A percentile compares a stretch with the other conserved stretches of the same genome.
Evolutionary conservation across 2,113 vertebrate genomes (phyloP).

Genomic region (Prolemur simus): DNA sequence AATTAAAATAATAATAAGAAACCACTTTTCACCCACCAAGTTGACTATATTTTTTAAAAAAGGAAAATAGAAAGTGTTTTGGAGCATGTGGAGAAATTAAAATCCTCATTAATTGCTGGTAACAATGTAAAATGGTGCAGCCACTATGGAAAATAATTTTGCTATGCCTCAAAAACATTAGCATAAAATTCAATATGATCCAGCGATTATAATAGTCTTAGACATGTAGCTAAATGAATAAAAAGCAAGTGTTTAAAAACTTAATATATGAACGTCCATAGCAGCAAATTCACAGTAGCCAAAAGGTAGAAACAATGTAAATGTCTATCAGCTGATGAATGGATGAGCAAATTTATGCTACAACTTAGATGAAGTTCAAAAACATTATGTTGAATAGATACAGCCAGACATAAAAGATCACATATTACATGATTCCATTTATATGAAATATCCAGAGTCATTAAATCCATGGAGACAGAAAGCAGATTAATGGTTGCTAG

Average conservation of each 20-base stretch:
- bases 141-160: not conserved
- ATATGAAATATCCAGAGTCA: not conserved
- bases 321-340: not conserved
- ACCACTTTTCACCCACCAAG: not conserved
- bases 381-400: not conserved
- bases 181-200: not conserved
- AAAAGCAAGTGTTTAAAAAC: not conserved
- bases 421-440: not conserved
- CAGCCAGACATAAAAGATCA: not conserved
- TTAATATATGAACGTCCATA: not conserved
- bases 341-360: not conserved
- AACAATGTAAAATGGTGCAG: not conserved
- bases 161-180: not conserved
- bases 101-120: not conserved
- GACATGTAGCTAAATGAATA: not conserved
- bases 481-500: not conserved
- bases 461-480: not conserved
- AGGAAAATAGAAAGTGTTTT: not conserved
- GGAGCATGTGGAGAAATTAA: not conserved
- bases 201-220: not conserved
- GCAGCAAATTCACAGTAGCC: not conserved
- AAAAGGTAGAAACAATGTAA: not conserved
- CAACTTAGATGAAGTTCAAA: not conserved
- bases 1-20: not conserved
- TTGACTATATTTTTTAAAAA: not conserved